Conservation (phyloP, 2,797 vertebrate genomes). For the Lagorchestes hirsutus region DNA sequence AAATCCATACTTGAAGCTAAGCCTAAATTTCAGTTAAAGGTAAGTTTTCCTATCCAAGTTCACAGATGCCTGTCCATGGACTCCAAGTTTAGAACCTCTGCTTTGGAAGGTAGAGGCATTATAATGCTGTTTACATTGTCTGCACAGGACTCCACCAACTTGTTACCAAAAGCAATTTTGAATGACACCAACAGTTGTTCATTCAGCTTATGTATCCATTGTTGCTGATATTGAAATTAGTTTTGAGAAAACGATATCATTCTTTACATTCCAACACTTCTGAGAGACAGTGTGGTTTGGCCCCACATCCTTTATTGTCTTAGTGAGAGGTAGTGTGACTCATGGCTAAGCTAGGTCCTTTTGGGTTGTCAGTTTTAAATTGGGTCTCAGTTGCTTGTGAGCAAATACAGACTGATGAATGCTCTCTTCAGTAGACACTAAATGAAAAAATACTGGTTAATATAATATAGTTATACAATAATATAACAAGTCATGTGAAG, state of each 20-base stretch:
- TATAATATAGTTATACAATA: no score
- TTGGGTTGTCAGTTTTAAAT: not conserved
- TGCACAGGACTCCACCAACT: not conserved
- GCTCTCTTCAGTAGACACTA: not conserved
- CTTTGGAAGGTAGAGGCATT: not conserved
- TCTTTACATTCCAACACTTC: not conserved
- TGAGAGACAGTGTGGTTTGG: not conserved
- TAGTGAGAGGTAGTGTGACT: not conserved
- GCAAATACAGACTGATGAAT: not conserved
- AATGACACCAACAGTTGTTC: not conserved
- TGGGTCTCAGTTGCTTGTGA: not conserved
- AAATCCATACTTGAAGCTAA: not conserved
- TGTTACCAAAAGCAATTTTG: not conserved
- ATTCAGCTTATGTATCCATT: not conserved
- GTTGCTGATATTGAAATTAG: not conserved
- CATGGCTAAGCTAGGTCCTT: not conserved
- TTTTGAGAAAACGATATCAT: not conserved
- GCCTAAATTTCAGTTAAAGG: not conserved
- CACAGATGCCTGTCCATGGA: not conserved
- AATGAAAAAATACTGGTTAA: no score
- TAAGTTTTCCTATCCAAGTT: not conserved
- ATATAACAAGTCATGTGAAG: no score
- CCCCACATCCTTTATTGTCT: not conserved
- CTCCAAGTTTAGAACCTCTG: not conserved
- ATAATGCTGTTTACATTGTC: not conserved